These are phyloP conservation scores for Bufotes viridis DNA, from an alignment of 2,797 vertebrate species.

Conservation along the genomic window DNA sequence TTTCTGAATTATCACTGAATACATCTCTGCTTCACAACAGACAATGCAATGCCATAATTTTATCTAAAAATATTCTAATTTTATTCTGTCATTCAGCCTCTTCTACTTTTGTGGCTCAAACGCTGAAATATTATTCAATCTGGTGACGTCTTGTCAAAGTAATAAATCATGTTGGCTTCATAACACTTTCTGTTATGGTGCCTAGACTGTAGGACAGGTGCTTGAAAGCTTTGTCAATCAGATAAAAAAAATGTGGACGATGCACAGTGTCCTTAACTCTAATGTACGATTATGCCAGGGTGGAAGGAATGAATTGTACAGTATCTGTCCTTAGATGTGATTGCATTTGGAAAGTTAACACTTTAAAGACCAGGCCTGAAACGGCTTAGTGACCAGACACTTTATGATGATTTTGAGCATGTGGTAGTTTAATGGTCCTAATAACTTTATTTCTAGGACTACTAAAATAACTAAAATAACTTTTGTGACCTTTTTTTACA, in stretches of 20 bases:
- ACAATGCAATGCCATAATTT: not conserved
- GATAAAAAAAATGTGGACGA: conserved; percentile 4
- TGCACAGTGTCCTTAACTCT: not conserved
- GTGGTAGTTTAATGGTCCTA: too few relatives aligned
- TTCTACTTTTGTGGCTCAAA: not conserved
- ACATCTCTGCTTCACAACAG: conserved; percentile 1
- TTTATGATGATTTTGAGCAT: too few relatives aligned
- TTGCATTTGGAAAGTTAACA: not conserved
- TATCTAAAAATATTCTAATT: conserved; percentile 20
- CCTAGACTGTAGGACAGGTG: not conserved
- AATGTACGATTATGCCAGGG: not conserved
- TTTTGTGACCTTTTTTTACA: too few relatives aligned
- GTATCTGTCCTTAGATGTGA: not conserved
- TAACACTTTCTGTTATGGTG: not conserved
- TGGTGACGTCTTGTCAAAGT: not conserved
- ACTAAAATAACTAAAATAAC: too few relatives aligned
- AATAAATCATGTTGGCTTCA: not conserved
- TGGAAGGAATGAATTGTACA: not conserved
- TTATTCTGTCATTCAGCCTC: conserved; percentile 9
- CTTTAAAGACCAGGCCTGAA: too few relatives aligned
- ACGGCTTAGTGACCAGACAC: too few relatives aligned
- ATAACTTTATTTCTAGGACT: too few relatives aligned
- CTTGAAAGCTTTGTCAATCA: conserved; percentile 1
- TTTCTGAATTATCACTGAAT: conserved; percentile 26
- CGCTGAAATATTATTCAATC: not conserved